Percentiles rank a stretch among this genome's conserved stretches.
phyloP scores from a whole-genome alignment of 2,113 vertebrate species.

The Chascanopsetta lugubris region DNA sequence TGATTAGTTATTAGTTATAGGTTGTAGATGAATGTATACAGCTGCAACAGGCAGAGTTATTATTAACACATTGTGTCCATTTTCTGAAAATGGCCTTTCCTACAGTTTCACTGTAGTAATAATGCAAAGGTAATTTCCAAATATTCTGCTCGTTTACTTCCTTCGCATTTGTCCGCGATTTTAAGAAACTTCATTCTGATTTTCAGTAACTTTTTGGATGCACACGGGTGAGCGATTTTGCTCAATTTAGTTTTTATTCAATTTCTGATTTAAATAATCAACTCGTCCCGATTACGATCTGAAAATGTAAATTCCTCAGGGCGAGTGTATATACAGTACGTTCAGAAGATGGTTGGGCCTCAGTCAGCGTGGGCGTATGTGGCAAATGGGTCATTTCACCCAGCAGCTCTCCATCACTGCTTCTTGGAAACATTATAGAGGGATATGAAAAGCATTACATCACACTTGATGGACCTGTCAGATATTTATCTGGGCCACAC shows the following conservation, averaged over 20 bases:
- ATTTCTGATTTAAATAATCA: background rate
- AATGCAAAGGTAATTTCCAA: too few relatives aligned
- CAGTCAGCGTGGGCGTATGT: background rate
- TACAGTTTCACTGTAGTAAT: too few relatives aligned
- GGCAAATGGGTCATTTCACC: background rate
- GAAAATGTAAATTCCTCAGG: background rate
- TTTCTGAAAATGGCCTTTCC: too few relatives aligned
- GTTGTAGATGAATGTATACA: too few relatives aligned
- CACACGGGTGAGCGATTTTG: background rate
- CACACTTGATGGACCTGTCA: conserved; percentile 19
- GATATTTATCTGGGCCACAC: conserved; percentile 36
- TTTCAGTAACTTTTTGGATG: too few relatives aligned
- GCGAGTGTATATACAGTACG: background rate
- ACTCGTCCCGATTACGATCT: background rate
- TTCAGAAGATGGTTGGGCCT: background rate
- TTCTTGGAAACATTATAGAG: conserved; percentile 18
- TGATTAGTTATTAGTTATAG: too few relatives aligned
- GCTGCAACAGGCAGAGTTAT: too few relatives aligned
- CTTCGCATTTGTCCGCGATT: background rate
- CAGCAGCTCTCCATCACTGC: background rate
- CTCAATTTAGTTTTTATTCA: background rate
- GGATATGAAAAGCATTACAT: conserved; percentile 29
- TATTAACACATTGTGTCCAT: too few relatives aligned
- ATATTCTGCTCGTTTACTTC: too few relatives aligned
- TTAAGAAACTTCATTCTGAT: background rate